A percentile compares a stretch with the other conserved stretches of the same genome.
phyloP scores from a whole-genome alignment of 2,797 vertebrate species.

The Sitta carolinensis region DNA sequence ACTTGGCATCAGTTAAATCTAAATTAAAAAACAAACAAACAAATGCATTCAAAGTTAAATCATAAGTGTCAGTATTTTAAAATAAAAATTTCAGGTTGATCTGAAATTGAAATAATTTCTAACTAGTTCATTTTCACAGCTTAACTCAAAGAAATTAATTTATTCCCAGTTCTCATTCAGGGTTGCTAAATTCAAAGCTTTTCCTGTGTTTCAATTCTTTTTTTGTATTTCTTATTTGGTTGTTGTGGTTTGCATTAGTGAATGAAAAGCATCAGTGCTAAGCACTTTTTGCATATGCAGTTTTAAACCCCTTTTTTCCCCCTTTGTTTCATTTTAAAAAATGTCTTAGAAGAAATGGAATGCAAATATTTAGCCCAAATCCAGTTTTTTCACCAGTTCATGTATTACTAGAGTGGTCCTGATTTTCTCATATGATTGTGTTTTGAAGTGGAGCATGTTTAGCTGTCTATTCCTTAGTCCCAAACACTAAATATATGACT shows the following conservation, averaged over 20 bases:
- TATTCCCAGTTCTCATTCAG: background rate
- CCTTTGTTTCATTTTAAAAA: background rate
- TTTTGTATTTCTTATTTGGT: background rate
- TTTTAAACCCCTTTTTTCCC: accelerated
- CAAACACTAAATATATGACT: background rate
- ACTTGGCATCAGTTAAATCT: background rate
- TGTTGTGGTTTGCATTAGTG: background rate
- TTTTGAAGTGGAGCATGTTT: background rate
- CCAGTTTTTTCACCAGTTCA: background rate
- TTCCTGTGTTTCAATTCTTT: background rate
- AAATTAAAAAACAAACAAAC: background rate
- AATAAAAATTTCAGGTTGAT: background rate
- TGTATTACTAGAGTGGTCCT: background rate
- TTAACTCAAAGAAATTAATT: background rate
- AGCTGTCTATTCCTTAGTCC: background rate
- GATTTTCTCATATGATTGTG: background rate
- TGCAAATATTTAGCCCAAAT: background rate
- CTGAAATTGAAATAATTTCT: background rate
- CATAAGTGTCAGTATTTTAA: background rate
- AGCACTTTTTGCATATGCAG: background rate
- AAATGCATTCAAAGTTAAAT: background rate
- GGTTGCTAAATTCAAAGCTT: background rate
- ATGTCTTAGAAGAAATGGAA: background rate
- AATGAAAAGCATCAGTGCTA: background rate
- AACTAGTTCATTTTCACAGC: background rate